These are phyloP conservation scores for Tricholaema leucomelas DNA, from an alignment of 2,113 vertebrate species.

Conservation along the genomic window DNA sequence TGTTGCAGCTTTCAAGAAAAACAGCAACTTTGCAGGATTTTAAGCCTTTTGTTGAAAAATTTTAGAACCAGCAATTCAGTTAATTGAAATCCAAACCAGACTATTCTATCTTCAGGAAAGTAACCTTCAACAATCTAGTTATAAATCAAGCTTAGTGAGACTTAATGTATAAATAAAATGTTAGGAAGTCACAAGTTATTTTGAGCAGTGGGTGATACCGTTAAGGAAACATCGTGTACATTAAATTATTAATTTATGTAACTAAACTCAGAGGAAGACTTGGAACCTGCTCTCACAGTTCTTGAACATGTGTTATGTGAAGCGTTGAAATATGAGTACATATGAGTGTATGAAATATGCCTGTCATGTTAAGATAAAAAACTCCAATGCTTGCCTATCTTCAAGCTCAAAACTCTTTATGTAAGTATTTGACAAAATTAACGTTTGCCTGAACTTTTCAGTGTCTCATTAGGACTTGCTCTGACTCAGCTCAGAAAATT, in stretches of 20 bases:
- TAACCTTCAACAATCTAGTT: neutral
- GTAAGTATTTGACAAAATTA: no score
- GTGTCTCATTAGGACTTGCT: no score
- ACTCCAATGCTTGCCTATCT: no score
- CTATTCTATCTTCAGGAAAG: neutral
- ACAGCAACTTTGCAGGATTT: neutral
- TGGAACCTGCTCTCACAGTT: neutral
- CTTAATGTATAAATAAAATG: neutral
- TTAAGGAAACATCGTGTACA: neutral
- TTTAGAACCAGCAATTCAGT: neutral
- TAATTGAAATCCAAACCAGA: neutral
- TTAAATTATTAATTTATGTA: neutral
- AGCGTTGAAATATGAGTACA: neutral
- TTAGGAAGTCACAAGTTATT: neutral
- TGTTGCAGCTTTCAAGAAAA: neutral
- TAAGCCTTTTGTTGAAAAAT: neutral
- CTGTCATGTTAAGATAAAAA: no score
- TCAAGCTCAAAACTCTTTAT: no score
- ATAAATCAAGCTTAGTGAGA: neutral
- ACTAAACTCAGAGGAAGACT: neutral
- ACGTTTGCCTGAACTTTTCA: no score
- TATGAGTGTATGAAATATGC: rapidly evolving
- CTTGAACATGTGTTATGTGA: neutral
- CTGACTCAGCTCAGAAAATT: no score
- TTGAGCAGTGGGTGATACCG: neutral